Conservation (phyloP, 92 coral and sea anemone species). For the Epizoanthus illoricatus region DNA sequence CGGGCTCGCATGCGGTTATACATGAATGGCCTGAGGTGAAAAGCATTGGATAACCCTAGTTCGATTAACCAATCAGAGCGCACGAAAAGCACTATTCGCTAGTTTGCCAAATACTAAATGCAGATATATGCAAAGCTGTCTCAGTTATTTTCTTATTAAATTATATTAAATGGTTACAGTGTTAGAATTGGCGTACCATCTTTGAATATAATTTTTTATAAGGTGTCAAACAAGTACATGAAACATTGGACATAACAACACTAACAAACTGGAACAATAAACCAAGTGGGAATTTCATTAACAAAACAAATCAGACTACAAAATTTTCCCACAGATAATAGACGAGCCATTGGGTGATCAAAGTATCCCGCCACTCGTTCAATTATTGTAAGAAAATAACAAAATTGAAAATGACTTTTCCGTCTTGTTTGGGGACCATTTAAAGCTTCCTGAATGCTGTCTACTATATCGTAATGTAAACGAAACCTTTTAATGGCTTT, state of each 20-base stretch:
- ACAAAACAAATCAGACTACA: background rate
- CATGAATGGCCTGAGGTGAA: no score
- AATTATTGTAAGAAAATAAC: background rate
- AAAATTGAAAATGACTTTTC: constrained; percentile 4
- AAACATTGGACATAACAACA: background rate
- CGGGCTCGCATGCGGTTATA: no score
- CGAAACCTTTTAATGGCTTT: background rate
- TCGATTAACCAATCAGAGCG: no score
- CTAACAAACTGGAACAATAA: background rate
- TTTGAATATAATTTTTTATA: background rate
- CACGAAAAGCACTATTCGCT: no score
- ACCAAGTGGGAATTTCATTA: background rate
- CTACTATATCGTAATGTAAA: background rate
- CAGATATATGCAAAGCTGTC: background rate
- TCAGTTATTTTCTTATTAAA: background rate
- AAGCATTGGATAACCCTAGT: no score
- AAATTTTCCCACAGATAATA: background rate
- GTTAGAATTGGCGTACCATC: background rate
- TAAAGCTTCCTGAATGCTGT: background rate
- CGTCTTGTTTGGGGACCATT: background rate
- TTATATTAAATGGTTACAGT: background rate
- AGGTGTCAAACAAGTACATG: background rate
- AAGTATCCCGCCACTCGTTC: constrained; percentile 6
- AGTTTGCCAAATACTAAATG: background rate
- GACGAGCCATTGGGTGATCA: background rate